Evolutionary conservation across 2,888 invertebrate species (phyloP), one percentile per base, ranked within the genome.

Genomic region (Rhingia rostrata): DNA sequence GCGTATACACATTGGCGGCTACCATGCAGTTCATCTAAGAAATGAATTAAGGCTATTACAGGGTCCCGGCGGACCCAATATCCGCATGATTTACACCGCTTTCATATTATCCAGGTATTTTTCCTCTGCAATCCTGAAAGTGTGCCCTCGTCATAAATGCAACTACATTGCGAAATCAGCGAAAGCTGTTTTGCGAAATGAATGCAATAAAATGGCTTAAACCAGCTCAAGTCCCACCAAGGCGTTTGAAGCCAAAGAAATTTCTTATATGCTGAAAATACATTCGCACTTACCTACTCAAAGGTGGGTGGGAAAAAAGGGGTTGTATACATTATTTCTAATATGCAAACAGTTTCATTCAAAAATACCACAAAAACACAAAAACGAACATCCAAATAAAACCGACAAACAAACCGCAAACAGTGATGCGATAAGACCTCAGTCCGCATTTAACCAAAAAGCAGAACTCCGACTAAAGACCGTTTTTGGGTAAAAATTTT

Each of bases 391-490:
- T 41, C 53, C 45, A 56, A 22, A 45, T 45, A 63, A 35, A 53
- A 69, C 83, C 56, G 41, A 58, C 56, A 73, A 64, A 73, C 45
- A 63, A 63, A 83, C 83, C 83, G 10, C 83, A 79, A 79, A 83
- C 79, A 83, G 83, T 79, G 78, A 83, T 78, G 78, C 83, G 63
- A 83, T 83, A 74, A 73, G 78, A 63, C 83, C 63, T 58, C 45
- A 67, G 63, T 33, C 47, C 39, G 54, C 60, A 66, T 61, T 75
- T 74, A 69, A 63, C 54, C 33, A 64, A n/a, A 66, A 53, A 14
- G 41, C n/a, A 35, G 45, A 41, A n/a, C 7, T 51, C 61, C 22
- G 41, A 6, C 41, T 61, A 22, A 63, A 58, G 49, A 70, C 56
- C 22, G 22, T 41, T 69, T 67, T 67, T 35, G 56, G 56, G 14